Evolutionary conservation across 2,888 invertebrate genomes (phyloP).

Genomic region (Cephus runcator): DNA sequence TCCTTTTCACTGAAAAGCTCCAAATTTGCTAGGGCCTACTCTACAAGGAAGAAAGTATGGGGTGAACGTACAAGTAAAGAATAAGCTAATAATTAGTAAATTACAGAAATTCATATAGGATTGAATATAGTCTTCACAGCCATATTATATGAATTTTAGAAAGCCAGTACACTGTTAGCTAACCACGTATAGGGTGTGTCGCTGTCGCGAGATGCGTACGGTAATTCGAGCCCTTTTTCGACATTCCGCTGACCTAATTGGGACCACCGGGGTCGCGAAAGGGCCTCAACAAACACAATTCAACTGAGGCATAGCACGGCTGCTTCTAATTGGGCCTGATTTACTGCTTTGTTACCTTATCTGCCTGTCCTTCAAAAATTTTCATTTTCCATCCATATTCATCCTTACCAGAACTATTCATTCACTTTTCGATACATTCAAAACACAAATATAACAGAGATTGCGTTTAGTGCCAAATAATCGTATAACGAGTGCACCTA

Average conservation of each 20-base stretch:
- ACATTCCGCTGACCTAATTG: conserved; percentile 53
- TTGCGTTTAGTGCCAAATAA: not conserved
- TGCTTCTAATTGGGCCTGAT: conserved; percentile 33
- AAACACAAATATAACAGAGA: not conserved
- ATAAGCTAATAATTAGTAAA: not conserved
- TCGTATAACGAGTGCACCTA: not conserved
- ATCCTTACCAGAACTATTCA: not conserved
- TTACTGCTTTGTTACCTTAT: conserved; percentile 18
- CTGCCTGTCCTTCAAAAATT: not conserved
- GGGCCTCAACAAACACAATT: conserved; percentile 4
- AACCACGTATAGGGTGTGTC: conserved; percentile 4
- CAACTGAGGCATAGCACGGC: conserved; percentile 14
- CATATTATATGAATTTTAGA: not conserved
- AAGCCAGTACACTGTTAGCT: not conserved
- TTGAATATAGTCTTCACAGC: not conserved
- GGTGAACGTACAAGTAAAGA: not conserved
- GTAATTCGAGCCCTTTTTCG: conserved; percentile 52
- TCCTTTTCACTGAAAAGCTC: not conserved
- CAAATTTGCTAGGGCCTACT: not conserved
- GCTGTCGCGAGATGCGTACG: conserved; percentile 8
- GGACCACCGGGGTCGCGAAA: conserved; percentile 51
- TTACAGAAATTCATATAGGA: not conserved
- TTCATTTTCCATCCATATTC: not conserved
- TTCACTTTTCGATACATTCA: not conserved
- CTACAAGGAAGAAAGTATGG: not conserved